These are phyloP conservation scores for Eulemur rubriventer DNA, from an alignment of 2,797 vertebrate species.

Conservation along the genomic window DNA sequence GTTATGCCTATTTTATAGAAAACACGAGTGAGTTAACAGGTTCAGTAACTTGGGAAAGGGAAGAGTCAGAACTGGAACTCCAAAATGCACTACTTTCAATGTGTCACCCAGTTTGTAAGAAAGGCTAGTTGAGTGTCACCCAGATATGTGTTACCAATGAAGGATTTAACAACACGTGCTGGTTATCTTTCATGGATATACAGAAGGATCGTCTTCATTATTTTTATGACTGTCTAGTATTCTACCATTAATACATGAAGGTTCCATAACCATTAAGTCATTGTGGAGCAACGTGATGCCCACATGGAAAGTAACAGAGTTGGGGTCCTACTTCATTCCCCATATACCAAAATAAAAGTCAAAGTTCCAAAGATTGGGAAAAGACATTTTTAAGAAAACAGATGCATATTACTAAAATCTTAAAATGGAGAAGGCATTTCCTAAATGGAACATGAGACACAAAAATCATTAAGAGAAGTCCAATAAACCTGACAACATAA, in stretches of 20 bases:
- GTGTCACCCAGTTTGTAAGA: neutral
- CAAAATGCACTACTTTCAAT: neutral
- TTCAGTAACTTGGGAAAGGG: neutral
- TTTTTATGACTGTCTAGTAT: neutral
- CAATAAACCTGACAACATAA: neutral
- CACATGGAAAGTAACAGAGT: neutral
- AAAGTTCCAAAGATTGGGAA: neutral
- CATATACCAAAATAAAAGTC: neutral
- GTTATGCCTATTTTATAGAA: neutral
- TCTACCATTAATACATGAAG: neutral
- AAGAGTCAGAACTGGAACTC: neutral
- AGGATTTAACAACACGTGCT: neutral
- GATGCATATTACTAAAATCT: neutral
- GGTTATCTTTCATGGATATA: neutral
- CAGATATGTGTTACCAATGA: neutral
- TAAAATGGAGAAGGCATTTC: neutral
- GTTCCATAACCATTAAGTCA: neutral
- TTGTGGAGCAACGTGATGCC: neutral
- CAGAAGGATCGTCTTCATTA: neutral
- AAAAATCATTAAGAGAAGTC: slow-evolving; percentile 12
- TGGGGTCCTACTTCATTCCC: neutral
- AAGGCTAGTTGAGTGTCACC: neutral
- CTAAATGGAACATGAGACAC: neutral
- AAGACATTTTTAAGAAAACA: neutral
- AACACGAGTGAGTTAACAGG: neutral